phyloP scores from a whole-genome alignment of 2,888 invertebrate species.

The Oxystoma pomonae region DNA sequence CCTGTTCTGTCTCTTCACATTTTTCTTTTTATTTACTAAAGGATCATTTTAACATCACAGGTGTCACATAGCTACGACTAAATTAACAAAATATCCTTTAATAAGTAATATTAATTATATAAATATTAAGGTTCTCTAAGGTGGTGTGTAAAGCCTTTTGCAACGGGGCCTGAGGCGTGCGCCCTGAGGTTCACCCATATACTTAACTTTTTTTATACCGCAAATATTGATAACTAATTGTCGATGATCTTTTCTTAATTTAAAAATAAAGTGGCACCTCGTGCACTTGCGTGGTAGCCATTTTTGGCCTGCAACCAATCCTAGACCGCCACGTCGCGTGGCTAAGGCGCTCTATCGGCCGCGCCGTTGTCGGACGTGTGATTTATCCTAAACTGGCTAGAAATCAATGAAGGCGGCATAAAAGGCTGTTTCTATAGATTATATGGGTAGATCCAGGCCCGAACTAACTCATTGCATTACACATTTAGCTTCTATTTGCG shows the following conservation, averaged over 20 bases:
- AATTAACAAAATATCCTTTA: conserved; percentile 23
- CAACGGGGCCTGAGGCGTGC: neutral
- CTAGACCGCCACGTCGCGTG: neutral
- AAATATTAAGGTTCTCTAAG: neutral
- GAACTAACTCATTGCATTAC: conserved; percentile 80
- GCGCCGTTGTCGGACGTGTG: neutral
- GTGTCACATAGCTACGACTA: conserved; percentile 25
- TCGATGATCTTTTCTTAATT: no score
- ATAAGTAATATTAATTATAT: neutral
- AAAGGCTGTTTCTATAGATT: neutral
- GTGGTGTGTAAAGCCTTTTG: conserved; percentile 3
- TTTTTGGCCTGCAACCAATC: neutral
- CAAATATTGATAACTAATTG: neutral
- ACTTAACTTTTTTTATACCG: neutral
- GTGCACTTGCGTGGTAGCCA: neutral
- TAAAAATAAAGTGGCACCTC: no score
- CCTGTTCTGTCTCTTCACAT: neutral
- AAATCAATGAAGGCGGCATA: neutral
- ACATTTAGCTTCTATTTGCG: conserved; percentile 95
- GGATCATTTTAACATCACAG: conserved; percentile 22
- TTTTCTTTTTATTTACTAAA: neutral
- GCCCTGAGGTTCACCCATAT: neutral
- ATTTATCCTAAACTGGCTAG: neutral
- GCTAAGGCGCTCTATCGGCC: neutral
- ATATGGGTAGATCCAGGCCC: conserved; percentile 5